Evolutionary conservation across 2,888 invertebrate genomes (phyloP).

Genomic region (Alcis repandata): DNA sequence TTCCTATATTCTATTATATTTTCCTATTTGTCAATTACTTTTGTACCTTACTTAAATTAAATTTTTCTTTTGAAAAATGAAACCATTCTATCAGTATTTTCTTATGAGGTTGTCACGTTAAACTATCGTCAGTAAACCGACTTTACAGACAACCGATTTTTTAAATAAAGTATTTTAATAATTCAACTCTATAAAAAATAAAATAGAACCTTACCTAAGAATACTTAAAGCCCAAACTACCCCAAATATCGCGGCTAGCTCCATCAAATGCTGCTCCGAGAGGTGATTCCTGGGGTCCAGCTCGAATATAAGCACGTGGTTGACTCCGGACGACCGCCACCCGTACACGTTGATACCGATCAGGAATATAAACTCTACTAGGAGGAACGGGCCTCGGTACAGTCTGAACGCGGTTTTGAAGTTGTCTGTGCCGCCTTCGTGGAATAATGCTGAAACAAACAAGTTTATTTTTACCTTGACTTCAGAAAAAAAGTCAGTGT

Average conservation of each 20-base stretch:
- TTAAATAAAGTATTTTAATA: too few species aligned
- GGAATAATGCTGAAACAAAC: conserved; percentile 89
- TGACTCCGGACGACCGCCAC: conserved; percentile 98
- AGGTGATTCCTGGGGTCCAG: conserved; percentile 97
- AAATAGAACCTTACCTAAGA: conserved; percentile 67
- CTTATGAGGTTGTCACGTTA: too few species aligned
- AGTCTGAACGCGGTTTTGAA: conserved; percentile 95
- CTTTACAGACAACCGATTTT: too few species aligned
- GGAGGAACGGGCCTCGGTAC: conserved; percentile 96
- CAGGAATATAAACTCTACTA: conserved; percentile 96
- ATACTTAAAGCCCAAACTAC: conserved; percentile 98
- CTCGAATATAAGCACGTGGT: conserved; percentile 99
- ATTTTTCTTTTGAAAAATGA: too few species aligned
- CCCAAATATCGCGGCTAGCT: conserved; percentile 96
- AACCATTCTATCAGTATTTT: too few species aligned
- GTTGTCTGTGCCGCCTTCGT: conserved; percentile 90
- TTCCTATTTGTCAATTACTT: too few species aligned
- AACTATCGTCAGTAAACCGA: too few species aligned
- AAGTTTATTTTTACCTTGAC: too few species aligned
- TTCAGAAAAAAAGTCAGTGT: too few species aligned
- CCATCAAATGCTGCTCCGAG: conserved; percentile 97
- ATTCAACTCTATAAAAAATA: too few species aligned
- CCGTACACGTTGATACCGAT: conserved; percentile 99
- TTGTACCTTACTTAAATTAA: too few species aligned
- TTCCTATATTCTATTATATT: too few species aligned